A percentile compares a stretch with the other conserved stretches of the same genome.
Conservation (phyloP, 23 tunicate species). For the Halocynthia aurantium region DNA sequence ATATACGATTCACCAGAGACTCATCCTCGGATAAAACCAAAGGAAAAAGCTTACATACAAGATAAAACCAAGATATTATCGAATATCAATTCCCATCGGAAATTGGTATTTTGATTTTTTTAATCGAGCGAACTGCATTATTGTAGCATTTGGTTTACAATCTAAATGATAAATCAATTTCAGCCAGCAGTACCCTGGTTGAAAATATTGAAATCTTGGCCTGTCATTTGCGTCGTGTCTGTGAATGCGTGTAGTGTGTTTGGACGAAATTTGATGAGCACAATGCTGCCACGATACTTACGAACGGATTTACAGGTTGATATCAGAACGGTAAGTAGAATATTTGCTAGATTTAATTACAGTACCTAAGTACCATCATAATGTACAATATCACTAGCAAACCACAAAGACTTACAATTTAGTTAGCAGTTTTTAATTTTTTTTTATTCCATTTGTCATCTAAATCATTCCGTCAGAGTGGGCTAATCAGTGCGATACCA, state of each 20-base stretch:
- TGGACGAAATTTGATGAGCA: background rate
- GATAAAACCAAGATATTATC: too few relatives aligned
- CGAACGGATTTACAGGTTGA: background rate
- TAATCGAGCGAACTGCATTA: too few relatives aligned
- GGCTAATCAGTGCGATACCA: conserved; percentile 13
- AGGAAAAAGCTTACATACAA: background rate
- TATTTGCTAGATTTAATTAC: background rate
- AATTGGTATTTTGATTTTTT: too few relatives aligned
- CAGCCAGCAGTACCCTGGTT: background rate
- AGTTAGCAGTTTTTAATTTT: too few relatives aligned
- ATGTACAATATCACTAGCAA: too few relatives aligned
- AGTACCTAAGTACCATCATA: too few relatives aligned
- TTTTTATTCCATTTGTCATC: too few relatives aligned
- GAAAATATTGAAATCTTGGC: conserved; percentile 5
- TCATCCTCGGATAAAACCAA: background rate
- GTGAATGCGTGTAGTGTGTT: background rate
- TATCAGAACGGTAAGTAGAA: background rate
- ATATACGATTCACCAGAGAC: background rate
- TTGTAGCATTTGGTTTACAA: too few relatives aligned
- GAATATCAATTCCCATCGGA: too few relatives aligned
- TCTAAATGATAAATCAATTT: background rate
- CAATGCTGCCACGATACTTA: background rate
- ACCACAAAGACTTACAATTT: too few relatives aligned
- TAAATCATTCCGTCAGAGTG: conserved; percentile 6
- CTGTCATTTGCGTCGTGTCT: background rate